Evolutionary conservation across 2,888 invertebrate species (phyloP), one percentile per base, ranked within the genome.

Genomic region (Branchellion lobata): DNA sequence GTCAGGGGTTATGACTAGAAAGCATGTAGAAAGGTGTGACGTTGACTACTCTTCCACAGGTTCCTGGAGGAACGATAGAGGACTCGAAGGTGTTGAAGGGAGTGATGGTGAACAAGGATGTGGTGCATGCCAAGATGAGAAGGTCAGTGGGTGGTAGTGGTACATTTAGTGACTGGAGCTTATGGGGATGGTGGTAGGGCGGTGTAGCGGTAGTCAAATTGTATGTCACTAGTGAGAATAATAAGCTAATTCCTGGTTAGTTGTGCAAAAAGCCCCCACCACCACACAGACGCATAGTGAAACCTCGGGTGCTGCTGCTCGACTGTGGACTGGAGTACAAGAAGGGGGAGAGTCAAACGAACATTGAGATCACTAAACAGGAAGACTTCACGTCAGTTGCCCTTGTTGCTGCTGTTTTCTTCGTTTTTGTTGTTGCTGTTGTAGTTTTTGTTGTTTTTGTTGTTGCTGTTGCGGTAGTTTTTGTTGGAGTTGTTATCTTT

Each of bases 281-380:
- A 40, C 40, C 40, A 40, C 40, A 57, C 84, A 87, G 97, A 69
- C 91, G 91, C 84, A 95, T 99, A 84, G 93, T 95, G 88, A 96
- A 98, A 88, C 99, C 99, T 0, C 91, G 96, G 83, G 96, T 99
- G 85, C 89, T 99, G 0, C 90, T 99, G 77, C 89, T 99, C 36
- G 99, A 99, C 89, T 99, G 99, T 87, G 92, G 93, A 0, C 89
- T 99, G 79, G 99, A 99, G 88, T 99, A 99, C 89, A 99, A 99
- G 89, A 99, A 99, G 88, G 99, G 98, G 47, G 97, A 98, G 89
- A 96, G 96, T 86, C 86, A 96, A 90, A 97, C 97, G 3, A 96
- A 96, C 87, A 93, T 99, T 40, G 99, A 99, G 89, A 94, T 99
- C 81, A 90, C 92, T 85, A 94, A 93, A 77, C 96, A 99, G 85